Base-by-base conservation (phyloP, 2,113 vertebrate species). In the Rostratula benghalensis region DNA sequence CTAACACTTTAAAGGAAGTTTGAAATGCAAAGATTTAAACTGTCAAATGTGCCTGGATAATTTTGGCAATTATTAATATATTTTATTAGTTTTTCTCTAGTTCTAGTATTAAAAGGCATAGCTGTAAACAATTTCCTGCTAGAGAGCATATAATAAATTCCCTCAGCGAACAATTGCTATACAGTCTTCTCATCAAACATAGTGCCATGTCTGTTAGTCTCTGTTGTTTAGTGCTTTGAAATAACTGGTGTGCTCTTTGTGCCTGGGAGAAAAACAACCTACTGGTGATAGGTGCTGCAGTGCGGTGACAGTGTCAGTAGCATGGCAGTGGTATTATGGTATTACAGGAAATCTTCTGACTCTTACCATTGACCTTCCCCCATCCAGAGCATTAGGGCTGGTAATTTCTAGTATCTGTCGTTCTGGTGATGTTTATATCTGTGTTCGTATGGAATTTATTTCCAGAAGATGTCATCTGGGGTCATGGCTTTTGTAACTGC, bases 11-110 rank as follows among this genome's bases (percentile, higher is more conserved):
- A 70, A 96, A 94, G 28, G 77, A 76, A n/a, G 51, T 89, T 93
- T 93, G 87, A 93, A 94, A 89, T 80, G 57, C 64, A 93, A 31
- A 83, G 45, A 35, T 53, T 59, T 73, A 92, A 81, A 89, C 43
- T 43, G 43, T 37, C 50, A 60, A 5, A 85, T 83, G 82, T 79
- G 64, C 22, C 59, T 54, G 83, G 54, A 73, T 88, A 53, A 7
- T 16, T 92, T 87, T 93, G 93, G 46, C 65, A 87, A 91, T 90
- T 63, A 28, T 61, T 83, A 7, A n/a, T 89, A 2, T 8, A 7
- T 80, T 95, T 86, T 70, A 43, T 80, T 71, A 39, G 43, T 84
- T 67, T 80, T 93, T 68, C 61, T 84, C 73, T 19, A 76, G 27
- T 37, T 65, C 31, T 46, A 1, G 39, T 83, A 5, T 68, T 24